Percentiles rank a stretch among this genome's conserved stretches.
These are phyloP conservation scores for Bombus vancouverensis DNA, from an alignment of 1,140 invertebrate species.

Conservation along the genomic window DNA sequence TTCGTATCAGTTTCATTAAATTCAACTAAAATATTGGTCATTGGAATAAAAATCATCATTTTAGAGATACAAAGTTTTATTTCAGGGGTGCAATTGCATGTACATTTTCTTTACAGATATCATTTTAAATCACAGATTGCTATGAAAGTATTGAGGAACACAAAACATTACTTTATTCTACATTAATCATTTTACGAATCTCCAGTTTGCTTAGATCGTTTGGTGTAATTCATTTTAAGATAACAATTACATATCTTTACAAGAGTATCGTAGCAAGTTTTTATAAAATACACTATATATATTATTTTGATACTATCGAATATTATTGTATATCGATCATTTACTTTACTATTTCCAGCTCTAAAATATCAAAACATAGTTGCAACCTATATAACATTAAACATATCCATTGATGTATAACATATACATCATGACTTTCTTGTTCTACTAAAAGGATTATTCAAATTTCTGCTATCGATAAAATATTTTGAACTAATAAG, in stretches of 20 bases:
- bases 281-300: neutral
- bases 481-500: neutral
- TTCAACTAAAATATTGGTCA: neutral
- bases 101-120: neutral
- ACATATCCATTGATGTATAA: no score
- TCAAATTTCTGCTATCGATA: neutral
- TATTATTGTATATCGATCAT: neutral
- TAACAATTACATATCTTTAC: neutral
- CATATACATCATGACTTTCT: neutral
- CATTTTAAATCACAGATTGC: conserved; percentile 6
- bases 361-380: neutral
- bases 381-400: neutral
- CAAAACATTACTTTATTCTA: neutral
- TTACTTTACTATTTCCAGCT: no score
- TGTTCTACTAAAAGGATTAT: neutral
- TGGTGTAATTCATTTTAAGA: neutral
- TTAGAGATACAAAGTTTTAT: neutral
- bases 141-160: neutral
- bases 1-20: neutral
- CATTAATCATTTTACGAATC: neutral
- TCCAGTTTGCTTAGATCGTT: neutral
- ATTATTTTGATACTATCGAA: neutral
- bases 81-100: neutral
- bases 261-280: neutral
- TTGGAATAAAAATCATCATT: neutral